Evolutionary conservation across 2,888 invertebrate genomes (phyloP), one percentile per base, ranked within the genome.

Genomic region (Stegophylla sp.): DNA sequence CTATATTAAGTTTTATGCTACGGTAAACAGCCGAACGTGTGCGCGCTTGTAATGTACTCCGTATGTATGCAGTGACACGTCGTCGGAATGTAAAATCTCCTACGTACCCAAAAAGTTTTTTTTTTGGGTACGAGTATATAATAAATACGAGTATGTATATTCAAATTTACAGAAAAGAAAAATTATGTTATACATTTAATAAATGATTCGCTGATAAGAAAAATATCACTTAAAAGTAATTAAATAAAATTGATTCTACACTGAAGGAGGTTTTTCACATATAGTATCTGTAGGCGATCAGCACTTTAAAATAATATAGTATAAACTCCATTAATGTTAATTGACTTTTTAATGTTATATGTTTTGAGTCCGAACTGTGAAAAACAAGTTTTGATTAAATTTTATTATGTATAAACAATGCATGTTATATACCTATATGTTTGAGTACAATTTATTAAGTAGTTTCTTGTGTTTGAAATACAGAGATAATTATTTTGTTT

Each of bases 81-180:
- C 79, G 69, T 61, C 79, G 69, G 79, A 79, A 79, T 71, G 79
- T 34, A 34, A 5, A 34, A 34, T 34, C 34, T 34, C 34, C 34
- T 5, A 34, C n/a, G n/a, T n/a, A n/a, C n/a, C n/a, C n/a, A n/a
- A n/a, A n/a, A n/a, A n/a, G n/a, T n/a, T n/a, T n/a, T n/a, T n/a
- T n/a, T n/a, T n/a, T 34, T 5, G 34, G 7, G 34, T 34, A n/a
- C n/a, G n/a, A 7, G 34, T 34, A 34, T 5, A 34, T 34, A 5
- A 34, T 5, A 34, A 34, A 34, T 7, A 34, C 7, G 7, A 34
- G 3, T 34, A 34, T 34, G 3, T 34, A 34, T 7, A 7, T 34
- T 34, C 7, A 34, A 34, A 34, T 7, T 34, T 34, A 34, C 7
- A 34, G 34, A 34, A 34, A 34, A 3, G 7, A 34, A 34, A 7